Conservation (phyloP, 30 jellyfish, hydroid and myxozoan species). For the Aurelia aurita complex sp. Pacific region DNA sequence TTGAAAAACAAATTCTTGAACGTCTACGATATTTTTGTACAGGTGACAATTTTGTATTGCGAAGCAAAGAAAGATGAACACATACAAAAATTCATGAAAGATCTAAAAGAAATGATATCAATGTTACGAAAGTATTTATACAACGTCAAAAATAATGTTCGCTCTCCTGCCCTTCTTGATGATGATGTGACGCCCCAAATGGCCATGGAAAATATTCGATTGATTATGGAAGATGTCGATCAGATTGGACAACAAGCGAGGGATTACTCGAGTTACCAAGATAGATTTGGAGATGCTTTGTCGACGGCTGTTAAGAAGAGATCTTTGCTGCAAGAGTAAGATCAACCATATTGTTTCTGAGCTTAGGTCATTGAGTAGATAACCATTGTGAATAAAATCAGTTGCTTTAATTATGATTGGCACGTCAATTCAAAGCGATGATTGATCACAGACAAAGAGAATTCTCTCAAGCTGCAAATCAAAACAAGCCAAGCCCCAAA, state of each 20-base stretch:
- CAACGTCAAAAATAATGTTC: conserved; percentile 58
- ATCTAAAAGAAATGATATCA: conserved; percentile 44
- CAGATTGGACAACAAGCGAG: conserved; percentile 46
- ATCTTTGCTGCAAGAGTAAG: conserved; percentile 34
- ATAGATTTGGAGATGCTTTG: conserved; percentile 64
- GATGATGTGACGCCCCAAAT: conserved; percentile 71
- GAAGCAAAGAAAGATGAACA: conserved; percentile 86
- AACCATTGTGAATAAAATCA: too few relatives aligned
- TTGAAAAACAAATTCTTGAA: too few relatives aligned
- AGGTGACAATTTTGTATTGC: conserved; percentile 73
- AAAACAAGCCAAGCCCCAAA: too few relatives aligned
- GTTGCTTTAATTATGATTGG: too few relatives aligned
- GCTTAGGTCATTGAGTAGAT: too few relatives aligned
- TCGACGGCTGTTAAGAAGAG: conserved; percentile 73
- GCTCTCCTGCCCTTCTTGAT: conserved; percentile 75
- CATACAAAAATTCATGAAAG: conserved; percentile 72
- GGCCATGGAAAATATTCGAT: conserved; percentile 69
- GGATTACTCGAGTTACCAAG: conserved; percentile 70
- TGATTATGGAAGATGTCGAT: conserved; percentile 71
- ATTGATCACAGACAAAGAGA: too few relatives aligned
- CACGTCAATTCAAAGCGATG: too few relatives aligned
- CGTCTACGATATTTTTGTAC: too few relatives aligned
- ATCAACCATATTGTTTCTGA: background rate
- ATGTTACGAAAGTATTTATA: conserved; percentile 44
- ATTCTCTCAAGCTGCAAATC: too few relatives aligned